Conservation (phyloP, 2,888 invertebrate genomes). For the Incurvaria masculella region DNA sequence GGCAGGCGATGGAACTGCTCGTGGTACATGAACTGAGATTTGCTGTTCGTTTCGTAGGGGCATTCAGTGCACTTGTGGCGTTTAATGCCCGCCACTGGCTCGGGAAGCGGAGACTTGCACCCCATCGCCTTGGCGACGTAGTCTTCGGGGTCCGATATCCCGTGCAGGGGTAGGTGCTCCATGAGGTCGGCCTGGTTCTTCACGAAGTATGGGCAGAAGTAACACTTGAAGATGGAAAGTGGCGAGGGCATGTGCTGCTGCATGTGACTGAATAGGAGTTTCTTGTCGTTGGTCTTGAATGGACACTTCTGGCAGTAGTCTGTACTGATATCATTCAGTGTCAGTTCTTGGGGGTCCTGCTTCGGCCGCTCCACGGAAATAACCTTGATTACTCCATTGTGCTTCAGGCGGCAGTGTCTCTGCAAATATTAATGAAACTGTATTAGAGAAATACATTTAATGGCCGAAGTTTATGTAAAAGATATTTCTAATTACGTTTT, state of each 20-base stretch:
- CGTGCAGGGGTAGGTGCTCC: slow-evolving; percentile 66
- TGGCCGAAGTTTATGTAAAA: no score
- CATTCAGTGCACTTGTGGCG: slow-evolving; percentile 77
- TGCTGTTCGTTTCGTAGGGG: slow-evolving; percentile 82
- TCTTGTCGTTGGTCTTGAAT: slow-evolving; percentile 59
- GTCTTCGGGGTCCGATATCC: slow-evolving; percentile 57
- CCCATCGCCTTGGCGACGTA: slow-evolving; percentile 48
- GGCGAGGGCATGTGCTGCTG: slow-evolving; percentile 67
- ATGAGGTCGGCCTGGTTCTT: slow-evolving; percentile 64
- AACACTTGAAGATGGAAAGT: slow-evolving; percentile 73
- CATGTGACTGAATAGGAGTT: slow-evolving; percentile 60
- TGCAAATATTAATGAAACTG: no score
- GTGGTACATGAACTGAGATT: slow-evolving; percentile 83
- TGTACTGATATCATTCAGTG: slow-evolving; percentile 26
- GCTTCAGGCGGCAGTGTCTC: slow-evolving; percentile 78
- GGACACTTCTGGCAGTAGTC: slow-evolving; percentile 69
- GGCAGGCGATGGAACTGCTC: slow-evolving; percentile 77
- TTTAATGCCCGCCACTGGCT: slow-evolving; percentile 38
- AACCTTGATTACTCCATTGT: slow-evolving; percentile 72
- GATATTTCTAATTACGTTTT: no score
- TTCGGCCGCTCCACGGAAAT: slow-evolving; percentile 50
- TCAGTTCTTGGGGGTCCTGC: slow-evolving; percentile 36
- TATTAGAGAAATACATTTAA: no score
- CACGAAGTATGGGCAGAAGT: slow-evolving; percentile 77
- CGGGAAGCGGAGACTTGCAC: slow-evolving; percentile 32